Conservation (phyloP, 2,797 vertebrate species). For the Sandelia bainsii region DNA sequence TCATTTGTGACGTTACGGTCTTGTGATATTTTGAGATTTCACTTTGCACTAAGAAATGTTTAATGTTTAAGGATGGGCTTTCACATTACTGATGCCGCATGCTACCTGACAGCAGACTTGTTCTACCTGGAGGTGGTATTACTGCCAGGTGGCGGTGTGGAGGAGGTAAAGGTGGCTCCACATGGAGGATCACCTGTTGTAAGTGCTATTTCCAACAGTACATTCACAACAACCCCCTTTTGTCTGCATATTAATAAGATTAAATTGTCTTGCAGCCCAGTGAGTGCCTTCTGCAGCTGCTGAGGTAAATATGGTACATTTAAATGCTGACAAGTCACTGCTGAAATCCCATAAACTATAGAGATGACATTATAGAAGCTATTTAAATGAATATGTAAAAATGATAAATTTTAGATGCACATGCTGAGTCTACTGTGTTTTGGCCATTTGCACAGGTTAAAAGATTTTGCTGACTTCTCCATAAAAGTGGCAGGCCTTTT, state of each 20-base stretch:
- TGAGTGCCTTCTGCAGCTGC: slow-evolving; percentile 80
- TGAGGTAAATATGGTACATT: slow-evolving; percentile 82
- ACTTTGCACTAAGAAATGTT: too few relatives aligned
- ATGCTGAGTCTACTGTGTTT: background rate
- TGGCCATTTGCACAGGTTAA: slow-evolving; percentile 72
- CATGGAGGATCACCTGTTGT: slow-evolving; percentile 86
- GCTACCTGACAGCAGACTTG: slow-evolving; percentile 89
- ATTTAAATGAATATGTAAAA: slow-evolving; percentile 3
- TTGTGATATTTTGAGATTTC: background rate
- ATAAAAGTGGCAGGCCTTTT: slow-evolving; percentile 80
- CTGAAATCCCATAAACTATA: background rate
- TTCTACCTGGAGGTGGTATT: slow-evolving; percentile 91
- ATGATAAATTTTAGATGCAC: background rate
- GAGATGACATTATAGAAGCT: background rate
- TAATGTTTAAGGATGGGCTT: slow-evolving; percentile 69
- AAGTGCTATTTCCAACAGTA: slow-evolving; percentile 44
- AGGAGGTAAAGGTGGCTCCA: slow-evolving; percentile 86
- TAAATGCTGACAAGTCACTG: too few relatives aligned
- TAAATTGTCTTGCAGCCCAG: slow-evolving; percentile 79
- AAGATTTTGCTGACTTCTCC: slow-evolving; percentile 86
- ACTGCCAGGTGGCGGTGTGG: slow-evolving; percentile 80
- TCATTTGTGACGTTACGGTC: background rate
- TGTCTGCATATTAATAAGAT: slow-evolving; percentile 13
- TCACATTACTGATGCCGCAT: slow-evolving; percentile 83
- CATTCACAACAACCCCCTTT: background rate